These are phyloP conservation scores for Metopolophium dirhodum DNA, from an alignment of 1,140 invertebrate species.

Conservation along the genomic window DNA sequence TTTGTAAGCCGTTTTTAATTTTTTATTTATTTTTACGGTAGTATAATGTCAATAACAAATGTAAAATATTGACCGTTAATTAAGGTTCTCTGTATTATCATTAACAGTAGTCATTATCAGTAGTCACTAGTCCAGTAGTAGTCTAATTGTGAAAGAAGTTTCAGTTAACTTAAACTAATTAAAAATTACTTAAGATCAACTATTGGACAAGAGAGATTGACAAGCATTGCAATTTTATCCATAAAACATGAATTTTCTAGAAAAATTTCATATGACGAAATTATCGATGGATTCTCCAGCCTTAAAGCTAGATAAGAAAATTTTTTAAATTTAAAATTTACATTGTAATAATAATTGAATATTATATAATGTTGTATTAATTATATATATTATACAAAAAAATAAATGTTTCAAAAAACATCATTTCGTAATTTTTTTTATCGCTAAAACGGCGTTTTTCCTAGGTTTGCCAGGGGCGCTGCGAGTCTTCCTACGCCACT, in stretches of 20 bases:
- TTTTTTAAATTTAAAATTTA: not conserved
- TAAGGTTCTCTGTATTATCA: no score
- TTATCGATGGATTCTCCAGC: not conserved
- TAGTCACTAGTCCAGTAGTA: no score
- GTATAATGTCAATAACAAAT: no score
- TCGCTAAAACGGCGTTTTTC: not conserved
- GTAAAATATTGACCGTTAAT: no score
- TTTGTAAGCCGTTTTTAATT: no score
- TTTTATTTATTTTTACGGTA: no score
- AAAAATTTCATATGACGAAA: constrained; percentile 33
- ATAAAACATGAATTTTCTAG: not conserved
- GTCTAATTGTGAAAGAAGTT: no score
- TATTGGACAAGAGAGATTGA: not conserved
- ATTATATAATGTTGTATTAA: not conserved
- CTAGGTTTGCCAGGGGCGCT: not conserved
- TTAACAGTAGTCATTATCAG: no score
- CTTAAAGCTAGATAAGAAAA: not conserved
- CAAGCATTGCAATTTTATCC: not conserved
- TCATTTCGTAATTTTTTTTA: not conserved
- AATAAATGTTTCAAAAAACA: not conserved
- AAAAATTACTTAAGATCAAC: no score
- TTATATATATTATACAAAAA: not conserved
- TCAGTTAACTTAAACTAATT: no score
- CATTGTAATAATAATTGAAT: not conserved
- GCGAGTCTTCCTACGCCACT: no score